Evolutionary conservation across 2,888 invertebrate genomes (phyloP).

Genomic region (Parnassius smintheus): DNA sequence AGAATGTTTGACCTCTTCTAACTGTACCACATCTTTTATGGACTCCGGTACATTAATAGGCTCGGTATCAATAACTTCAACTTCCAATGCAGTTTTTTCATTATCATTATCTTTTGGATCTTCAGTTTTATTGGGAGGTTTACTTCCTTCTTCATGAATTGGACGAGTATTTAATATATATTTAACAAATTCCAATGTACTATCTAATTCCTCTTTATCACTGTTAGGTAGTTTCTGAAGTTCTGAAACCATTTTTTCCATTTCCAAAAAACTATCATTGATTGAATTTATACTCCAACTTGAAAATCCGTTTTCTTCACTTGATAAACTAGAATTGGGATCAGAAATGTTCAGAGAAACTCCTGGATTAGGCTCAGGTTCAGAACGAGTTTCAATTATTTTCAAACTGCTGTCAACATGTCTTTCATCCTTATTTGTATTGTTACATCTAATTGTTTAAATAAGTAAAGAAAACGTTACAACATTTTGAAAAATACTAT

Average conservation of each 20-base stretch:
- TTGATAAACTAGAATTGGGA: slow-evolving; percentile 27
- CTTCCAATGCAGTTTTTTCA: neutral
- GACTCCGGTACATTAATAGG: neutral
- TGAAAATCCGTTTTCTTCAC: slow-evolving; percentile 29
- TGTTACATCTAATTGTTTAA: neutral
- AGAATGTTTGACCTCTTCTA: neutral
- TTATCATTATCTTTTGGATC: slow-evolving; percentile 11
- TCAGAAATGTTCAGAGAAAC: slow-evolving; percentile 24
- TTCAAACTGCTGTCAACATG: slow-evolving; percentile 44
- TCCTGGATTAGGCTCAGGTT: slow-evolving; percentile 47
- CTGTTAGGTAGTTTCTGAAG: slow-evolving; percentile 39
- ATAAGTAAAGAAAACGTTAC: neutral
- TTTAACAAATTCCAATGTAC: slow-evolving; percentile 56
- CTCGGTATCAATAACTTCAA: neutral
- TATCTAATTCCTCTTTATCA: slow-evolving; percentile 45
- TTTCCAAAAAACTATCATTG: slow-evolving; percentile 57
- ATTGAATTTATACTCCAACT: slow-evolving; percentile 37
- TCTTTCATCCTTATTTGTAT: slow-evolving; percentile 7
- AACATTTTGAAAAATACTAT: neutral
- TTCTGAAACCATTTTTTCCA: slow-evolving; percentile 52
- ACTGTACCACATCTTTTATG: neutral
- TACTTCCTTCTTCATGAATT: slow-evolving; percentile 28
- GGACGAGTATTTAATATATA: slow-evolving; percentile 52
- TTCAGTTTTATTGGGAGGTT: slow-evolving; percentile 17
- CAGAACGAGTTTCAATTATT: slow-evolving; percentile 60